Conservation (phyloP, 2,113 vertebrate species). For the Isurus oxyrinchus region DNA sequence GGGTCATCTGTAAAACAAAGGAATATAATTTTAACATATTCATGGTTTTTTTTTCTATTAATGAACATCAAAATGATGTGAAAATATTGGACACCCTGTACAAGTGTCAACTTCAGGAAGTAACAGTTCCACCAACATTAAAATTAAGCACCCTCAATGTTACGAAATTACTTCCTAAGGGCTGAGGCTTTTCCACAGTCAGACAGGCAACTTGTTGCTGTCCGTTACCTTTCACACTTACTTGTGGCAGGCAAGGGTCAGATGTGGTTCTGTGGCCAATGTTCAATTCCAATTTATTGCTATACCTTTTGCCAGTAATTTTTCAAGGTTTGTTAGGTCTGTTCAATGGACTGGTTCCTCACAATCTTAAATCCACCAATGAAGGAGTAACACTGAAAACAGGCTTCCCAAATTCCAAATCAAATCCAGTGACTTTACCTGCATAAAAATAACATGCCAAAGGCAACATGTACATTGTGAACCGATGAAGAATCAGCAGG, state of each 20-base stretch:
- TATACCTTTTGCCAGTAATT: neutral
- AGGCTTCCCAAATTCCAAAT: neutral
- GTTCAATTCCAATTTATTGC: neutral
- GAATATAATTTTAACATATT: neutral
- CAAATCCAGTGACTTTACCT: neutral
- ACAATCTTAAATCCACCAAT: neutral
- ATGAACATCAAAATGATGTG: slow-evolving; percentile 39
- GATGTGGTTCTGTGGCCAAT: neutral
- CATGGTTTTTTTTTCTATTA: slow-evolving; percentile 11
- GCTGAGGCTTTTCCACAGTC: neutral
- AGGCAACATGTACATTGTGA: neutral
- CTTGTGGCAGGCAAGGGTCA: neutral
- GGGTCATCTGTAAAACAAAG: slow-evolving; percentile 45
- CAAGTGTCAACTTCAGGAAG: neutral
- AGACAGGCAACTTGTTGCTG: neutral
- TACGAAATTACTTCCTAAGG: neutral
- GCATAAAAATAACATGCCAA: neutral
- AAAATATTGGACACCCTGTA: neutral
- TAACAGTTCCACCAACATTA: neutral
- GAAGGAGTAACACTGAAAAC: neutral
- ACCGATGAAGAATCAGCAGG: neutral
- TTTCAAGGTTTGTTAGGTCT: neutral
- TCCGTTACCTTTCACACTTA: neutral
- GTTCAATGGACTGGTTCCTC: neutral
- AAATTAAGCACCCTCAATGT: neutral